A percentile compares a stretch with the other conserved stretches of the same genome.
phyloP scores from a whole-genome alignment of 2,888 invertebrate genomes.

The Frankliniella fusca region DNA sequence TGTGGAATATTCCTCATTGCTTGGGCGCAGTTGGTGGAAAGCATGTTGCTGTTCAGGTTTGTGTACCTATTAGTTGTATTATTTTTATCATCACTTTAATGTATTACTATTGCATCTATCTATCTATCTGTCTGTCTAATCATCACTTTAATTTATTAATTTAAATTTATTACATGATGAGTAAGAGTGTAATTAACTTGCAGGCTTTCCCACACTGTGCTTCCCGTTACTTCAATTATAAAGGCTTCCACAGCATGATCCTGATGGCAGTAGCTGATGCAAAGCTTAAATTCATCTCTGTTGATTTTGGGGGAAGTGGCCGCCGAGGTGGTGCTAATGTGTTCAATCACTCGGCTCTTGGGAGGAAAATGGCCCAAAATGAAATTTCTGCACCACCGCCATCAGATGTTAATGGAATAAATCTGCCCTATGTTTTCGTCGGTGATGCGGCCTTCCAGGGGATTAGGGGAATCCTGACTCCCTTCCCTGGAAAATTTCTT shows the following conservation, averaged over 20 bases:
- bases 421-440: background rate
- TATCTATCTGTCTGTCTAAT: too few relatives aligned
- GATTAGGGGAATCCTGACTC: background rate
- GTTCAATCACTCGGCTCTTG: background rate
- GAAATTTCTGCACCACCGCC: background rate
- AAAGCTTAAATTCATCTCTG: background rate
- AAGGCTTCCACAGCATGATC: background rate
- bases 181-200: background rate
- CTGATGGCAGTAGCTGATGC: background rate
- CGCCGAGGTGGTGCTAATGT: background rate
- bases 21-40: background rate
- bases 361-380: background rate
- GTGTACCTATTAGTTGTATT: background rate
- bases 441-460: background rate
- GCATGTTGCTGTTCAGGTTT: background rate
- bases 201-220: background rate
- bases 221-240: background rate
- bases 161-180: too few relatives aligned
- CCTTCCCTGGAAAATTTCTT: background rate
- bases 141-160: background rate
- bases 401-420: background rate
- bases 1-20: background rate
- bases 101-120: too few relatives aligned
- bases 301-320: background rate
- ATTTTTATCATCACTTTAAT: background rate